Conservation (phyloP, 2,113 vertebrate genomes). For the Rutilus rutilus region DNA sequence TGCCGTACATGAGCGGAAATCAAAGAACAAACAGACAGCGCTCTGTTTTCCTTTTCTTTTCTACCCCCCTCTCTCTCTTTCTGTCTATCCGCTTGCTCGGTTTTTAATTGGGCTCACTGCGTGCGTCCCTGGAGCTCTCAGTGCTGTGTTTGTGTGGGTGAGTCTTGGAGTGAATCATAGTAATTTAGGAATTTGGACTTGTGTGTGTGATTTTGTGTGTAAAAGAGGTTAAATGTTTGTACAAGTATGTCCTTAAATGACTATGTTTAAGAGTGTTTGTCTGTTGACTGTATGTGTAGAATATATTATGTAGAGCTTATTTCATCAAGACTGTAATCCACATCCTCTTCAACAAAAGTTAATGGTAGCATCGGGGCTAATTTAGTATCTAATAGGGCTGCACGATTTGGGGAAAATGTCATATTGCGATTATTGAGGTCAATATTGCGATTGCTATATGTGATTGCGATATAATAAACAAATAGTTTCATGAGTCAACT, state of each 20-base stretch:
- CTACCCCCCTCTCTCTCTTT: not conserved
- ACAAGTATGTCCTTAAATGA: not conserved
- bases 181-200: conserved; percentile 39
- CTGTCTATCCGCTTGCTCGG: not conserved
- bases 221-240: conserved; percentile 10
- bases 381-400: not conserved
- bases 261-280: not conserved
- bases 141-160: conserved; percentile 35
- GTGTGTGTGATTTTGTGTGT: conserved; percentile 2
- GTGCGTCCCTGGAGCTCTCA: not conserved
- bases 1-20: conserved; percentile 17
- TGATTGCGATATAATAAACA: no score
- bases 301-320: not conserved
- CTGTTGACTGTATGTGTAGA: not conserved
- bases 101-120: conserved; percentile 38
- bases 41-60: not conserved
- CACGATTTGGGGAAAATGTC: no score
- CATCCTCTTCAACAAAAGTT: not conserved
- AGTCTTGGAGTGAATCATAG: conserved; percentile 29
- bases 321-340: not conserved
- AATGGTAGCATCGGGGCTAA: not conserved
- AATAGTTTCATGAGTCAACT: no score
- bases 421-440: no score
- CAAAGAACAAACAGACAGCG: conserved; percentile 11
- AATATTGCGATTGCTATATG: no score